phyloP scores from a whole-genome alignment of 2,888 invertebrate species.

The Drosophila koepferae region DNA sequence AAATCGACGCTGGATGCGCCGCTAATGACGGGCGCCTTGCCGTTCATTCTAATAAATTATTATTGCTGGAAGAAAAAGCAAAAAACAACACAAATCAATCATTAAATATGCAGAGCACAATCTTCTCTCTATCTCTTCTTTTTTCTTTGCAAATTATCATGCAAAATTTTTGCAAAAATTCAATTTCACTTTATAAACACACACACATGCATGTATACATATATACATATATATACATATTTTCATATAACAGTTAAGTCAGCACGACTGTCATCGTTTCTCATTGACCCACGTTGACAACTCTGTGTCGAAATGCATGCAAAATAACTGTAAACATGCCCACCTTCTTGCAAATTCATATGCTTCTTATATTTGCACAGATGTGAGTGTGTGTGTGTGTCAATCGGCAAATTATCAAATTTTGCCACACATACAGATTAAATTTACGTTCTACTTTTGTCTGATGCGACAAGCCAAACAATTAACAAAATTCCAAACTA shows the following conservation, averaged over 20 bases:
- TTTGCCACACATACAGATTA: slow-evolving; percentile 40
- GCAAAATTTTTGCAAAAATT: slow-evolving; percentile 18
- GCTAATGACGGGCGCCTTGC: slow-evolving; percentile 39
- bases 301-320: slow-evolving; percentile 44
- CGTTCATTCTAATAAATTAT: slow-evolving; percentile 59
- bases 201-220: not conserved
- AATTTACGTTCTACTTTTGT: slow-evolving; percentile 24
- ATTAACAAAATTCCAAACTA: slow-evolving; percentile 69
- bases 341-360: slow-evolving; percentile 19
- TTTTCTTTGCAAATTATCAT: slow-evolving; percentile 7
- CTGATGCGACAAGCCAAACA: slow-evolving; percentile 23
- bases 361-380: slow-evolving; percentile 6
- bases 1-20: slow-evolving; percentile 53
- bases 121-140: not conserved
- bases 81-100: not conserved
- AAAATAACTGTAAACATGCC: slow-evolving; percentile 55
- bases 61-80: slow-evolving; percentile 44
- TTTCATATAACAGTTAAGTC: slow-evolving; percentile 50
- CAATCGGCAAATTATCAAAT: slow-evolving; percentile 19
- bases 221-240: not conserved
- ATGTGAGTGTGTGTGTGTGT: slow-evolving; percentile 6
- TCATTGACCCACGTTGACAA: slow-evolving; percentile 29
- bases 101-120: slow-evolving; percentile 47
- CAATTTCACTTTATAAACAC: slow-evolving; percentile 36
- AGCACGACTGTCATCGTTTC: not conserved